phyloP scores from a whole-genome alignment of 2,888 invertebrate species.

The Amiota communis region DNA sequence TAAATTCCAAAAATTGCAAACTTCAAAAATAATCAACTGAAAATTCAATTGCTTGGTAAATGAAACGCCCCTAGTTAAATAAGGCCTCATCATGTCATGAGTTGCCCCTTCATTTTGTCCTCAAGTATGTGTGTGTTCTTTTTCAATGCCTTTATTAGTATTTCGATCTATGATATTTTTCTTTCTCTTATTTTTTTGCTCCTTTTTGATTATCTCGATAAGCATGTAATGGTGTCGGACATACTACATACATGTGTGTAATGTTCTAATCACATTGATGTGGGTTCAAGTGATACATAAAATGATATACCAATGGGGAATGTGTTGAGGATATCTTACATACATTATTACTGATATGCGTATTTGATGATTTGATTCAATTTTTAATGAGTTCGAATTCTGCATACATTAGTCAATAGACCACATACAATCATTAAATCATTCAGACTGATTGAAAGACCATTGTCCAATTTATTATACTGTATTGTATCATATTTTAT shows the following conservation, averaged over 20 bases:
- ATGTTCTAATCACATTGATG: background rate
- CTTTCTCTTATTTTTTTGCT: no score
- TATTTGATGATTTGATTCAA: background rate
- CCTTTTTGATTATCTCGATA: conserved; percentile 6
- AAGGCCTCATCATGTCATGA: background rate
- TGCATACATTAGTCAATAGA: no score
- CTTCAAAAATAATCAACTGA: no score
- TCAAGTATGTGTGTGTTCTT: no score
- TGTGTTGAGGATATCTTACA: background rate
- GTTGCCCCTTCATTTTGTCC: background rate
- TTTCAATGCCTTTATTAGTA: conserved; percentile 13
- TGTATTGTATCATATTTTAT: no score
- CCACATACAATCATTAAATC: no score
- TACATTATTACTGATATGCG: background rate
- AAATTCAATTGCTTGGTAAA: no score
- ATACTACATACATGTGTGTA: background rate
- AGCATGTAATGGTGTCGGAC: conserved; percentile 3
- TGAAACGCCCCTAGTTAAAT: no score
- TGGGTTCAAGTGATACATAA: background rate
- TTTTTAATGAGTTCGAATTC: background rate
- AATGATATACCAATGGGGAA: background rate
- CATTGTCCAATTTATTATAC: no score
- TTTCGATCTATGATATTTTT: conserved; percentile 7
- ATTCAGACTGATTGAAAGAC: no score
- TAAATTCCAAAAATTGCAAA: no score